Evolutionary conservation across 2,113 vertebrate species (phyloP).

Genomic region (Bufo bufo): DNA sequence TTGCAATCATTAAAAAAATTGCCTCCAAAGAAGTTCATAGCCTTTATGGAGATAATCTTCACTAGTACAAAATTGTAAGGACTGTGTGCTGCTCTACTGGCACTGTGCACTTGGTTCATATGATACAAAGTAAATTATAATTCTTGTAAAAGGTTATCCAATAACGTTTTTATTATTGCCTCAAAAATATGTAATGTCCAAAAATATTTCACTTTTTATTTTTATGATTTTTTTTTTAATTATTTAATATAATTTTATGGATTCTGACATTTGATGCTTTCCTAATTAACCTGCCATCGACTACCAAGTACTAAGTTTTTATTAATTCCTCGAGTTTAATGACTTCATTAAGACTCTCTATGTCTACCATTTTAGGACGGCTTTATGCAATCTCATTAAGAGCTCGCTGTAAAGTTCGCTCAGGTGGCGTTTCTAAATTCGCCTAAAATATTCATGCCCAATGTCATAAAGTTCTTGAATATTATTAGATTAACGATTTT

Average conservation of each 20-base stretch:
- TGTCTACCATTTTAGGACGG: background rate
- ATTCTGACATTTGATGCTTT: background rate
- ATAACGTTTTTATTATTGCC: too few species aligned
- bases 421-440: slow-evolving; percentile 18
- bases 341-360: background rate
- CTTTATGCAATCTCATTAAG: slow-evolving; percentile 22
- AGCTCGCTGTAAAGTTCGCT: slow-evolving; percentile 20
- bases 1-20: too few species aligned
- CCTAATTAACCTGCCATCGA: background rate
- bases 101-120: too few species aligned
- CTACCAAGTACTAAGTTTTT: background rate
- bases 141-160: too few species aligned
- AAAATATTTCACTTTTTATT: background rate
- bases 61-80: too few species aligned
- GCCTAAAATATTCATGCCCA: slow-evolving; percentile 25
- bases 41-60: too few species aligned
- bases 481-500: slow-evolving; percentile 49
- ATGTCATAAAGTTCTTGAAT: slow-evolving; percentile 49
- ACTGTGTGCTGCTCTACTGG: too few species aligned
- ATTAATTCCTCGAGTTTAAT: slow-evolving; percentile 25
- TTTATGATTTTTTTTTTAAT: too few species aligned
- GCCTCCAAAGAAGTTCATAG: too few species aligned
- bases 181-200: background rate
- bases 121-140: too few species aligned
- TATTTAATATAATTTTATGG: background rate